Evolutionary conservation across 1,140 invertebrate genomes (phyloP).

Genomic region (Drosophila eugracilis): DNA sequence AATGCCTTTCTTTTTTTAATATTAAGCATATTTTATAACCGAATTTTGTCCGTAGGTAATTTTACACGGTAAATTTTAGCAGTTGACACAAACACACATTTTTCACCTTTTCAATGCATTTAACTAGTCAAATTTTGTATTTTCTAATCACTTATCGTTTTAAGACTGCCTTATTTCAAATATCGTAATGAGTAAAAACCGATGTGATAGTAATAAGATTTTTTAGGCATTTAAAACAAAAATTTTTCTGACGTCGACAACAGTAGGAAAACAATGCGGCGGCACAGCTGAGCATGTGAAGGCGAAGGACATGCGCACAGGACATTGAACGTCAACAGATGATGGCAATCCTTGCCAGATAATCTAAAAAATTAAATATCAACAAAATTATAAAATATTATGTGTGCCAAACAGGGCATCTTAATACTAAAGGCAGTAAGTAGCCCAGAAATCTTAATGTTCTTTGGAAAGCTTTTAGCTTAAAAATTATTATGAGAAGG

Average conservation of each 20-base stretch:
- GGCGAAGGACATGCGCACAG: constrained; percentile 45
- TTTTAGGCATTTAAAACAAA: constrained; percentile 6
- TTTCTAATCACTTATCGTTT: neutral
- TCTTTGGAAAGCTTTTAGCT: too few relatives aligned
- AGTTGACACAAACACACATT: constrained; percentile 2
- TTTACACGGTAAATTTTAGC: too few relatives aligned
- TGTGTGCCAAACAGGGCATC: too few relatives aligned
- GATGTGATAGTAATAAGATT: neutral
- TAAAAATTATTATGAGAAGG: too few relatives aligned
- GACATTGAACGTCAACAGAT: constrained; percentile 24
- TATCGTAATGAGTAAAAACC: neutral
- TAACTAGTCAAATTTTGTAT: neutral
- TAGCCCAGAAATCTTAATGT: too few relatives aligned
- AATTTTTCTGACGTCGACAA: constrained; percentile 24
- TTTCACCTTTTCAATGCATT: constrained; percentile 20
- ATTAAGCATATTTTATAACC: neutral
- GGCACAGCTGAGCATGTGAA: constrained; percentile 33
- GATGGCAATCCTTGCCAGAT: constrained; percentile 20
- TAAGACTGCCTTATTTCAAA: neutral
- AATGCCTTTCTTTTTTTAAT: neutral
- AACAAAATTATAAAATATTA: too few relatives aligned
- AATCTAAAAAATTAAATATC: neutral
- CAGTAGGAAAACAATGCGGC: constrained; percentile 49
- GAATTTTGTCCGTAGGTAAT: neutral
- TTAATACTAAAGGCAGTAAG: too few relatives aligned